These are phyloP conservation scores for Eurois occulta DNA, from an alignment of 2,888 invertebrate genomes.

Conservation along the genomic window DNA sequence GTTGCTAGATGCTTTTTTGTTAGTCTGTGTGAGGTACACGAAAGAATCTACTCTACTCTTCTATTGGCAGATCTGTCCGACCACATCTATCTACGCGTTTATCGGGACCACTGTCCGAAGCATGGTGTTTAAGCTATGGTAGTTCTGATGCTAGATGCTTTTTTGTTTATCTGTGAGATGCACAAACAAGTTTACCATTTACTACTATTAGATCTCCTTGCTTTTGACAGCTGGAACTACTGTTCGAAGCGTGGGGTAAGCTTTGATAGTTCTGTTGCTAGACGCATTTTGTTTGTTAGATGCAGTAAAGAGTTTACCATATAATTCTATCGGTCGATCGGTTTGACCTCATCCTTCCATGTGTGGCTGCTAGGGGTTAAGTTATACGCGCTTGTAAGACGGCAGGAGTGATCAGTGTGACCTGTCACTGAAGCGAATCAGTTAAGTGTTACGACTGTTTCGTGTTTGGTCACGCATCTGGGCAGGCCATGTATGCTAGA, in stretches of 20 bases:
- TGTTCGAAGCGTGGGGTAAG: not conserved
- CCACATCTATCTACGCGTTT: no score
- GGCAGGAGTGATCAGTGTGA: not conserved
- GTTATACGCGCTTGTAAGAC: no score
- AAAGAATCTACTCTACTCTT: not conserved
- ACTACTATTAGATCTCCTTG: not conserved
- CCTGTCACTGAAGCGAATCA: not conserved
- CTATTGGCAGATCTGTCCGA: not conserved
- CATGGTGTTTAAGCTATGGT: conserved; percentile 29
- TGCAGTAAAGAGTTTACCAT: no score
- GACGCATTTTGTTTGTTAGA: not conserved
- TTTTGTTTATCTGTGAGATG: conserved; percentile 4
- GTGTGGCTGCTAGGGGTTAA: not conserved
- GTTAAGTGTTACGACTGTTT: no score
- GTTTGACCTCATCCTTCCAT: not conserved
- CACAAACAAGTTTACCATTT: not conserved
- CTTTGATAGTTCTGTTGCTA: not conserved
- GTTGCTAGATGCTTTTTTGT: conserved; percentile 21
- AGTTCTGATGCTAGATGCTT: conserved; percentile 1
- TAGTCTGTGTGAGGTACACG: not conserved
- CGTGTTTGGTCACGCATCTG: no score
- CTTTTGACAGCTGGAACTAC: not conserved
- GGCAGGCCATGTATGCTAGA: no score
- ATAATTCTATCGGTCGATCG: not conserved
- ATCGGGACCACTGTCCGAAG: not conserved